Percentiles rank a stretch among this genome's conserved stretches.
Conservation (phyloP, 2,797 vertebrate genomes). For the Anabas testudineus region DNA sequence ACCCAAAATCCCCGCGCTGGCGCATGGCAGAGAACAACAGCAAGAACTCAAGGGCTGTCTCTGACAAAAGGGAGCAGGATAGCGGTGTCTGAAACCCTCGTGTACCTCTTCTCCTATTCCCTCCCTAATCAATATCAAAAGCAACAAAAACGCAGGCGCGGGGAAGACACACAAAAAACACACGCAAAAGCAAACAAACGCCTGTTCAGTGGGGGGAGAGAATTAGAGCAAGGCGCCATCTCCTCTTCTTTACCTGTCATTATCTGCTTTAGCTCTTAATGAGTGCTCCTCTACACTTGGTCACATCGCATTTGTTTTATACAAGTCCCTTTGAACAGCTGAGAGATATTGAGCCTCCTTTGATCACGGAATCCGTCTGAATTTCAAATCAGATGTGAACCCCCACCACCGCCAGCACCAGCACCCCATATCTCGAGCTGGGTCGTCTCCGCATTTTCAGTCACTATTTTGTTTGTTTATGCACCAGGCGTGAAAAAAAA, state of each 20-base stretch:
- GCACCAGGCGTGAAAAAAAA: slow-evolving; percentile 65
- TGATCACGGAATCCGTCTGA: slow-evolving; percentile 96
- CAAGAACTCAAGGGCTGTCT: slow-evolving; percentile 73
- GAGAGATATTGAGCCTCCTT: slow-evolving; percentile 93
- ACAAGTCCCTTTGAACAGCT: slow-evolving; percentile 96
- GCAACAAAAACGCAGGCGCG: slow-evolving; percentile 76
- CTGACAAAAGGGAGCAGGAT: slow-evolving; percentile 77
- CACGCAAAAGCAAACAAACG: slow-evolving; percentile 81
- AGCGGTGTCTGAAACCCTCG: slow-evolving; percentile 66
- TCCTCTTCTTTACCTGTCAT: slow-evolving; percentile 91
- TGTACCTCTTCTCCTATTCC: slow-evolving; percentile 81
- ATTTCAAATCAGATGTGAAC: slow-evolving; percentile 91
- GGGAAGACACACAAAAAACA: slow-evolving; percentile 79
- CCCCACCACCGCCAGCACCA: slow-evolving; percentile 48
- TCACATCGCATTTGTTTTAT: slow-evolving; percentile 96
- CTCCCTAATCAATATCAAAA: slow-evolving; percentile 87
- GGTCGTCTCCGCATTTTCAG: slow-evolving; percentile 78
- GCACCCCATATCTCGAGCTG: slow-evolving; percentile 62
- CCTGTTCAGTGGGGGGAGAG: slow-evolving; percentile 80
- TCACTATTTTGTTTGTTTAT: slow-evolving; percentile 86
- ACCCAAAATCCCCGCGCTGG: slow-evolving; percentile 71
- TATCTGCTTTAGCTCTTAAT: slow-evolving; percentile 94
- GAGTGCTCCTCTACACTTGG: slow-evolving; percentile 95
- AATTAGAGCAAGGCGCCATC: slow-evolving; percentile 80
- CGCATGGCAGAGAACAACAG: slow-evolving; percentile 68